Evolutionary conservation across 2,888 invertebrate genomes (phyloP), one percentile per base, ranked within the genome.

Genomic region (Tinea pellionella): DNA sequence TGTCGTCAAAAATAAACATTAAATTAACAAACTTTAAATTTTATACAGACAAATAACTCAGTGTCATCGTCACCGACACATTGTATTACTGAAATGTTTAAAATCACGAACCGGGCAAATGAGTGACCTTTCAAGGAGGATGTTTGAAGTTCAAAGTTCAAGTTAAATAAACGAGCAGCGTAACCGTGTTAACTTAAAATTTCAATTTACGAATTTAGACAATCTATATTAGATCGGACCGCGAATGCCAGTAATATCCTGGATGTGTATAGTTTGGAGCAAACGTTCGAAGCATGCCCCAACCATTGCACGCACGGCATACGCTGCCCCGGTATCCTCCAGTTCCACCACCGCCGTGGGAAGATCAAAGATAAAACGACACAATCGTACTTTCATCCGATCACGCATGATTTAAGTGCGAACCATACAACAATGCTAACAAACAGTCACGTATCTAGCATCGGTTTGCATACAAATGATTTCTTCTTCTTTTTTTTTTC

Each of bases 401-500:
- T 77, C 78, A 80, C 75, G 78, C 78, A 75, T 83, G 80, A 83
- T 83, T 78, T 78, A 82, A 78, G 77, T 80, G 83, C 69, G 80
- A 80, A 79, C 71, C 67, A 62, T 62, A 70, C 69, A 73, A 81
- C 80, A 83, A 80, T 77, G 70, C 69, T 67, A 70, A 67, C 67
- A 69, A 68, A 70, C 66, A 66, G 47, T 57, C 60, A 43, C 61
- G 61, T 53, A 59, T 63, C 62, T 63, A 62, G 59, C 61, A 65
- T 64, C 56, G 61, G 61, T 61, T 61, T 64, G 63, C 63, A 66
- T 63, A 63, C 63, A 63, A 62, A 62, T 61, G 43, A 32, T 18
- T 29, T 42, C 47, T 62, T 60, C 43, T 63, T 63, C 63, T 57
- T 7, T 29, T 42, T 32, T 62, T 60, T 43, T 63, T 63, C 63